Percentiles rank a stretch among this genome's conserved stretches.
phyloP scores from a whole-genome alignment of 2,888 invertebrate species.

The Tenthredo distinguenda region DNA sequence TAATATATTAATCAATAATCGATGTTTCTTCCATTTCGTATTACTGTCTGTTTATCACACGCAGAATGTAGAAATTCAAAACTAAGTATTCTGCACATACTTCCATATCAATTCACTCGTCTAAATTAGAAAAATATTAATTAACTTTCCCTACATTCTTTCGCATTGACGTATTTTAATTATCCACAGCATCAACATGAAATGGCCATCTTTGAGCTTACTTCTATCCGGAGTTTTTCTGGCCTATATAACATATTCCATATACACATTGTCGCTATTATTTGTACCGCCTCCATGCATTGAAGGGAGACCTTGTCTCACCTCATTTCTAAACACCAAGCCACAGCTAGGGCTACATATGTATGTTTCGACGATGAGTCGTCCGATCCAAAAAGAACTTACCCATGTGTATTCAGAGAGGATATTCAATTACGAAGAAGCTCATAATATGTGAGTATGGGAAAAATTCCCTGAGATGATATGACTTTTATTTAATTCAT shows the following conservation, averaged over 20 bases:
- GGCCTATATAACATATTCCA: constrained; percentile 86
- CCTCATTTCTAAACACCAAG: constrained; percentile 84
- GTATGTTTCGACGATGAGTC: constrained; percentile 83
- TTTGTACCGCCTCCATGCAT: constrained; percentile 87
- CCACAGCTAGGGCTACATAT: constrained; percentile 86
- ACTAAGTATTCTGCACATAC: background rate
- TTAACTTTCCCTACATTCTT: too few species aligned
- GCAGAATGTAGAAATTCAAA: background rate
- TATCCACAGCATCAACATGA: constrained; percentile 7
- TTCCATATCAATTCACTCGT: background rate
- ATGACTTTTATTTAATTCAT: background rate
- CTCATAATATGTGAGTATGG: constrained; percentile 79
- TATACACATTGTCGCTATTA: constrained; percentile 87
- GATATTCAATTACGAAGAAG: constrained; percentile 84
- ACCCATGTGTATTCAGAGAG: constrained; percentile 82
- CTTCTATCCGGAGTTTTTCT: constrained; percentile 84
- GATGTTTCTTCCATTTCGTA: background rate
- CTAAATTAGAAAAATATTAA: background rate
- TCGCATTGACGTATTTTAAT: background rate
- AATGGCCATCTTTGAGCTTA: constrained; percentile 81
- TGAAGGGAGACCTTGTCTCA: constrained; percentile 83
- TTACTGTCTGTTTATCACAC: background rate
- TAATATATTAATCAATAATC: background rate
- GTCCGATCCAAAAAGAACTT: constrained; percentile 81
- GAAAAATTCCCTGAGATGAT: background rate